These are phyloP conservation scores for Rhagonycha lutea DNA, from an alignment of 2,888 invertebrate species.

Conservation along the genomic window DNA sequence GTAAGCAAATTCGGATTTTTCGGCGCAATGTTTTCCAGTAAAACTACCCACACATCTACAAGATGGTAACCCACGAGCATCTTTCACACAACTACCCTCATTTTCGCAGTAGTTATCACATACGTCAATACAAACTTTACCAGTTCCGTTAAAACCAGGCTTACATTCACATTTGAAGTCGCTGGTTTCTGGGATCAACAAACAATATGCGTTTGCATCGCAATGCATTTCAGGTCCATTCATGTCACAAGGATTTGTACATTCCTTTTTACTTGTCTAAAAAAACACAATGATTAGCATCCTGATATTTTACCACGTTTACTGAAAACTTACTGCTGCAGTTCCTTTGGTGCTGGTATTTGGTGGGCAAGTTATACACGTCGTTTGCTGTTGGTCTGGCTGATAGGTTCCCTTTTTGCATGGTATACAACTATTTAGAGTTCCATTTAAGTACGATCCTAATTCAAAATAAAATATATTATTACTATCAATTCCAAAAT, in stretches of 20 bases:
- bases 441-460: slow-evolving; percentile 85
- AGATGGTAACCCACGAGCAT: slow-evolving; percentile 79
- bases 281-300: slow-evolving; percentile 27
- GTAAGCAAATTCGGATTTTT: slow-evolving; percentile 94
- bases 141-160: slow-evolving; percentile 89
- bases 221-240: slow-evolving; percentile 82
- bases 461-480: background rate
- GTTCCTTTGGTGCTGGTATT: slow-evolving; percentile 86
- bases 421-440: slow-evolving; percentile 81
- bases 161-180: slow-evolving; percentile 92
- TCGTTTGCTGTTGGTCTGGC: slow-evolving; percentile 84
- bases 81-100: slow-evolving; percentile 86
- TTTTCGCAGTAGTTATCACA: slow-evolving; percentile 88
- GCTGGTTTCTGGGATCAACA: slow-evolving; percentile 79
- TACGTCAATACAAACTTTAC: slow-evolving; percentile 79
- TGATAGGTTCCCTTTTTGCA: slow-evolving; percentile 93
- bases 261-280: slow-evolving; percentile 78
- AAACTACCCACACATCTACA: slow-evolving; percentile 92
- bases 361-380: slow-evolving; percentile 84
- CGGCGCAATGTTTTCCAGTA: slow-evolving; percentile 85
- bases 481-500: background rate
- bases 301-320: background rate
- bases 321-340: slow-evolving; percentile 70
- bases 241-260: slow-evolving; percentile 90
- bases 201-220: slow-evolving; percentile 84